Evolutionary conservation across 2,113 vertebrate genomes (phyloP), one percentile per base, ranked within the genome.

Genomic region (Micromys minutus): DNA sequence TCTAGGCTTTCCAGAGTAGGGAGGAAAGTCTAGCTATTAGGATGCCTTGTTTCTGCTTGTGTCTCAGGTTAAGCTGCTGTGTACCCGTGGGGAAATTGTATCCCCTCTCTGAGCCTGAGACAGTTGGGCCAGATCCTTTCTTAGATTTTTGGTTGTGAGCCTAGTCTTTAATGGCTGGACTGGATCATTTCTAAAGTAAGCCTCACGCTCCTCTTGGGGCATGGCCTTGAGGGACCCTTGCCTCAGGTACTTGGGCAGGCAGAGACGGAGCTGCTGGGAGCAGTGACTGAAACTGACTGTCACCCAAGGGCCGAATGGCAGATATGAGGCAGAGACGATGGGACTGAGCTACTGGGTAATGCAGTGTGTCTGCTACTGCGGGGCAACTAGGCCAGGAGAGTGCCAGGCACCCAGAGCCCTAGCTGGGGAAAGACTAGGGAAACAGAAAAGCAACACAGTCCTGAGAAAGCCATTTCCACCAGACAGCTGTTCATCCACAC

Each of bases 121-220:
- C 2, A 4, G 21, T 80, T 89, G 29, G 31, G 65, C 34, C 17
- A 4, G 45, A n/a, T 94, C 59, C 91, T 29, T 85, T 83, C 31
- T n/a, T 63, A 63, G 10, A 29, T 63, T 29, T 29, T 29, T 63
- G 61, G 61, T 63, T 63, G 26, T 63, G 61, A 31, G 61, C 10
- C 26, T 29, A 63, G 26, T 26, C 61, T 63, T 63, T 63, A 63
- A 63, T 29, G 26, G 61, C 61, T 63, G 22, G 39, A 76, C 34
- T 17, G 6, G 52, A n/a, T 94, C 59, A 91, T 29, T 85, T 86
- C 31, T n/a, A 67, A 95, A 34, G n/a, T n/a, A 93, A 89, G 29
- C 29, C 36, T n/a, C 34, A 39, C 11, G 9, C 21, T 71, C 45
- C 57, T 45, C 26, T 42, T 47, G 45, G 3, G 7, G 31, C 6